Evolutionary conservation across 2,113 vertebrate species (phyloP).

Genomic region (Lophotis ruficrista): DNA sequence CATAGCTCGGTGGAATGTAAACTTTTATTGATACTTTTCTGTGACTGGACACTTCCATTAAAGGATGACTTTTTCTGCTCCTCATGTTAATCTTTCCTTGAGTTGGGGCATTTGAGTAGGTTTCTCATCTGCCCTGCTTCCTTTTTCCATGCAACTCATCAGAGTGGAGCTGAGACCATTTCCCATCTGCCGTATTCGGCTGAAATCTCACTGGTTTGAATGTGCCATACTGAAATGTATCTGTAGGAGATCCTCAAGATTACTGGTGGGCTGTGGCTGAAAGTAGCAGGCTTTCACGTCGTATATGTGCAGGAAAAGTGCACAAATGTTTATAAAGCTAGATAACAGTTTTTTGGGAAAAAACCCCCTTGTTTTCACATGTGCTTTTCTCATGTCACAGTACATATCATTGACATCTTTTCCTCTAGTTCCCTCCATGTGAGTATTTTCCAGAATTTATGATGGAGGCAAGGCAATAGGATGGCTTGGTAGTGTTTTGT

Average conservation of each 20-base stretch:
- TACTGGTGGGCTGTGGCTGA: not conserved
- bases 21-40: not conserved
- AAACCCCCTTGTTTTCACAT: not conserved
- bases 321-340: not conserved
- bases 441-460: not conserved
- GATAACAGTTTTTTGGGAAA: not conserved
- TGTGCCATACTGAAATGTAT: not conserved
- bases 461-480: not conserved
- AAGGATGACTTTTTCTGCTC: not conserved
- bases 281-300: not conserved
- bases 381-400: not conserved
- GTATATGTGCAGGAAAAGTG: not conserved
- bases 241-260: not conserved
- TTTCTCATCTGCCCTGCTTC: not conserved
- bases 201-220: not conserved
- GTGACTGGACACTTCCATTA: not conserved
- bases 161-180: not conserved
- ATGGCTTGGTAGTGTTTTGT: not conserved
- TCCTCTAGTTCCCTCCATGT: not conserved
- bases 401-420: not conserved
- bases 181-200: not conserved
- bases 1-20: not conserved
- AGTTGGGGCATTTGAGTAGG: not conserved
- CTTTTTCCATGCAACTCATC: not conserved
- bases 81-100: not conserved